Base-by-base conservation (phyloP, 1,140 invertebrate species). In the Oppia nitens region DNA sequence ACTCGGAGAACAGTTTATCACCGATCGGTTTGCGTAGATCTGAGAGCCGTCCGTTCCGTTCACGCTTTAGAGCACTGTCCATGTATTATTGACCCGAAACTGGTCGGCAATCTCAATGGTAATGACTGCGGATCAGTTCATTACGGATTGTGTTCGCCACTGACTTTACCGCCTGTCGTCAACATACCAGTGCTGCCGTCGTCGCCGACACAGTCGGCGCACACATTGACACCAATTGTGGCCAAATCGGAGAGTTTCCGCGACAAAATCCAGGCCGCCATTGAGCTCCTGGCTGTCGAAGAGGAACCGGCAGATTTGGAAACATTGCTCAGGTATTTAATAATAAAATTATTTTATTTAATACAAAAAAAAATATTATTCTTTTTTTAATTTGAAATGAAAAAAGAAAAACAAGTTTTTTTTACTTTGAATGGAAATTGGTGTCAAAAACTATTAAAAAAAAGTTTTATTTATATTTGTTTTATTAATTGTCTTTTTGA, bases 111-210 rank as follows among this genome's bases (percentile, higher is more conserved):
- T n/a, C 56, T 61, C 59, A 60, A 58, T 55, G 61, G 61, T 52
- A 56, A 50, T 25, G 63, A 60, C 61, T 79, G 77, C 63, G 70
- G 71, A 56, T 73, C 77, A 17, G 72, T 79, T n/a, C 77, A 79
- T 64, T 78, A 77, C 63, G 78, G 76, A 11, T 73, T 76, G 62
- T 79, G 77, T 53, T 73, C 77, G 0, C 75, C 78, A 0, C 72
- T 79, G 47, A 70, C 69, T 60, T 66, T 76, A 14, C 67, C 75
- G 9, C 71, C 70, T 0, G 53, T 70, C 12, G 59, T 65, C 25
- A 65, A 67, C n/a, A n/a, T n/a, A n/a, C n/a, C n/a, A n/a, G n/a
- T n/a, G n/a, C n/a, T n/a, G n/a, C n/a, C n/a, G n/a, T n/a, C n/a
- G n/a, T n/a, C n/a, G n/a, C n/a, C n/a, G n/a, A 61, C 60, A 47